A percentile compares a stretch with the other conserved stretches of the same genome.
Evolutionary conservation across 2,797 vertebrate genomes (phyloP).

Genomic region (Spondyliosoma cantharus): DNA sequence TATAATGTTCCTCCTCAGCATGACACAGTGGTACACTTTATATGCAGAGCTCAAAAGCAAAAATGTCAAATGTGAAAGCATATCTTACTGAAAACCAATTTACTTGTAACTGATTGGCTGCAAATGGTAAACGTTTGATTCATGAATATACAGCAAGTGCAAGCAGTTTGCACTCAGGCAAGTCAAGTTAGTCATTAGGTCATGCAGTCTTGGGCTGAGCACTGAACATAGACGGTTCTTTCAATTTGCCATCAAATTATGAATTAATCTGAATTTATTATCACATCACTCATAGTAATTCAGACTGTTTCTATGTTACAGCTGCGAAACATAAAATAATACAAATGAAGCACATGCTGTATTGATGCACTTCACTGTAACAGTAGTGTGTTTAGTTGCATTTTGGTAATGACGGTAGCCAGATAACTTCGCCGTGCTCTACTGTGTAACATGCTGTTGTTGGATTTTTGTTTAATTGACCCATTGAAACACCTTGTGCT

Average conservation of each 20-base stretch:
- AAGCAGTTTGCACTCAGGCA: constrained; percentile 62
- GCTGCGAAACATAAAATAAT: constrained; percentile 68
- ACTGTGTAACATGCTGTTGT: constrained; percentile 70
- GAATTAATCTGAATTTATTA: constrained; percentile 36
- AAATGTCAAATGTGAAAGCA: constrained; percentile 51
- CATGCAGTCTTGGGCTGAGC: constrained; percentile 55
- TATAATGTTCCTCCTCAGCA: constrained; percentile 43
- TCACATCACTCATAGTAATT: constrained; percentile 51
- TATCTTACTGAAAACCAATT: constrained; percentile 48
- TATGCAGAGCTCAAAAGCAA: constrained; percentile 58
- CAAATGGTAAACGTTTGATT: constrained; percentile 48
- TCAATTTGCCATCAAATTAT: constrained; percentile 44
- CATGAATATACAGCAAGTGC: constrained; percentile 57
- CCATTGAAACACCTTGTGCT: constrained; percentile 73
- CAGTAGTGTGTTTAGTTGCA: constrained; percentile 59
- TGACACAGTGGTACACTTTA: constrained; percentile 56
- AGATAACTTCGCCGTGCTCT: constrained; percentile 68
- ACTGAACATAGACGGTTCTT: constrained; percentile 49
- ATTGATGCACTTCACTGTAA: constrained; percentile 66
- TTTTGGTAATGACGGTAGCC: constrained; percentile 63
- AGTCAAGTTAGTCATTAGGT: constrained; percentile 53
- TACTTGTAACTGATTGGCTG: constrained; percentile 36
- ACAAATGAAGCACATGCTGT: constrained; percentile 78
- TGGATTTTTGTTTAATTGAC: constrained; percentile 39
- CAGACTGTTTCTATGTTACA: constrained; percentile 56